Conservation (phyloP, 2,888 invertebrate species). For the Parnassius orleans region DNA sequence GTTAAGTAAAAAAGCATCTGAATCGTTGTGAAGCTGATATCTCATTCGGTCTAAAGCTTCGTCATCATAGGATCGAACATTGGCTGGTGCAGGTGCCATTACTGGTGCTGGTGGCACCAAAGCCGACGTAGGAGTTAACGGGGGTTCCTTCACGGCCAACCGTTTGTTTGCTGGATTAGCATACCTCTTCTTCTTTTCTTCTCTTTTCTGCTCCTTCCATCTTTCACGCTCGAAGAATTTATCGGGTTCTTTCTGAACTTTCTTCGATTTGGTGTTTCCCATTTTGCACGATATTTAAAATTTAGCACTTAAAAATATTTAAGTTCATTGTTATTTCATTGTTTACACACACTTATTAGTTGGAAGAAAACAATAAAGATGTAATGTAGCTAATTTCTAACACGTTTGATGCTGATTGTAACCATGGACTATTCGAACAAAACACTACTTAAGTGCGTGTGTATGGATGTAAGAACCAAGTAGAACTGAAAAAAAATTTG, state of each 20-base stretch:
- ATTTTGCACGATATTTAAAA: conserved; percentile 39
- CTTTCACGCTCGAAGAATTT: conserved; percentile 67
- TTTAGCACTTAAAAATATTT: conserved; percentile 24
- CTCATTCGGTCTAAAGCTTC: conserved; percentile 79
- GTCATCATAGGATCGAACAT: conserved; percentile 71
- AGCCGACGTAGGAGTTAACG: conserved; percentile 40
- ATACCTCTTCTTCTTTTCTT: conserved; percentile 56
- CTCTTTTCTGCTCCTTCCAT: conserved; percentile 60
- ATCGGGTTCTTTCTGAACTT: conserved; percentile 61
- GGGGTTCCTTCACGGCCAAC: conserved; percentile 46
- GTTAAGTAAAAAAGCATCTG: conserved; percentile 87
- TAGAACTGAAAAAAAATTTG: conserved; percentile 50
- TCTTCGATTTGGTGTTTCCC: conserved; percentile 71
- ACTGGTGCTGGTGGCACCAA: conserved; percentile 40
- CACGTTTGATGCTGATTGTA: background rate
- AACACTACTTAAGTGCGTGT: conserved; percentile 8
- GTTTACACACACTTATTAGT: conserved; percentile 24
- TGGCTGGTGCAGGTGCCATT: conserved; percentile 43
- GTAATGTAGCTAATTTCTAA: background rate
- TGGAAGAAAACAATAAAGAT: background rate
- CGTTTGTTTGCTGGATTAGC: conserved; percentile 51
- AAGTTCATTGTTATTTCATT: conserved; percentile 12
- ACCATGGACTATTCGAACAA: background rate
- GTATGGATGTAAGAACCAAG: conserved; percentile 40
- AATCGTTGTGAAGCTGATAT: conserved; percentile 80